Conservation (phyloP, 2,888 invertebrate species). For the Nomada hirtipes region DNA sequence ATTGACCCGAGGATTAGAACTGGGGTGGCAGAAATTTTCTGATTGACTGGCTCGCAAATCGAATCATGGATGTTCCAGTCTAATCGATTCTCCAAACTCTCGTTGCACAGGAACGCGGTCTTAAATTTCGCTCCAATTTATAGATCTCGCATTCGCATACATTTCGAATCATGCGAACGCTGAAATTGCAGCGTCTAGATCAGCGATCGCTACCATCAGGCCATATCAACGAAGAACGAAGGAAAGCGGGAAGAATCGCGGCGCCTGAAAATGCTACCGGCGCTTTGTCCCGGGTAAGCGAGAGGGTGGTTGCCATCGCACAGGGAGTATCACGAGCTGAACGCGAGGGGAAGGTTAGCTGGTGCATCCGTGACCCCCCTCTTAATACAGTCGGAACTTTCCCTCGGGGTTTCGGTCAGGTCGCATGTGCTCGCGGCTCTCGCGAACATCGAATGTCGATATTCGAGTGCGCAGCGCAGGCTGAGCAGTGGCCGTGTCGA, state of each 20-base stretch:
- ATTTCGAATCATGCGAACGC: too few species aligned
- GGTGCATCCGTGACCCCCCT: slow-evolving; percentile 35
- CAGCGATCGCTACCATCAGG: too few species aligned
- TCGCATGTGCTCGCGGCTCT: slow-evolving; percentile 61
- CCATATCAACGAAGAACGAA: neutral
- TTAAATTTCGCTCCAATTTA: neutral
- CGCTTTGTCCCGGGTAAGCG: too few species aligned
- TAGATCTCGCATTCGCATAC: too few species aligned
- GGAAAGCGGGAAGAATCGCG: neutral
- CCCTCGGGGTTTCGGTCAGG: slow-evolving; percentile 49
- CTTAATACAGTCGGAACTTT: slow-evolving; percentile 30
- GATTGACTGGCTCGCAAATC: slow-evolving; percentile 62
- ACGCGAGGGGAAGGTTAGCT: slow-evolving; percentile 16
- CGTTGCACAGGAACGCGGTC: neutral
- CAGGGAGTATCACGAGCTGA: neutral
- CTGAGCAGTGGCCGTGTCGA: slow-evolving; percentile 79
- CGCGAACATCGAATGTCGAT: slow-evolving; percentile 79
- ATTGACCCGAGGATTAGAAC: slow-evolving; percentile 75
- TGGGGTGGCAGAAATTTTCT: slow-evolving; percentile 71
- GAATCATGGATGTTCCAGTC: neutral
- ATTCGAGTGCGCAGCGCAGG: slow-evolving; percentile 82
- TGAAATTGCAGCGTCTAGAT: too few species aligned
- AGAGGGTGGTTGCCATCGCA: too few species aligned
- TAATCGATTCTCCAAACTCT: neutral
- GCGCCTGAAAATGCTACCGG: neutral